Percentiles rank a stretch among this genome's conserved stretches.
Conservation (phyloP, 2,113 vertebrate genomes). For the Melanocharis versteri region DNA sequence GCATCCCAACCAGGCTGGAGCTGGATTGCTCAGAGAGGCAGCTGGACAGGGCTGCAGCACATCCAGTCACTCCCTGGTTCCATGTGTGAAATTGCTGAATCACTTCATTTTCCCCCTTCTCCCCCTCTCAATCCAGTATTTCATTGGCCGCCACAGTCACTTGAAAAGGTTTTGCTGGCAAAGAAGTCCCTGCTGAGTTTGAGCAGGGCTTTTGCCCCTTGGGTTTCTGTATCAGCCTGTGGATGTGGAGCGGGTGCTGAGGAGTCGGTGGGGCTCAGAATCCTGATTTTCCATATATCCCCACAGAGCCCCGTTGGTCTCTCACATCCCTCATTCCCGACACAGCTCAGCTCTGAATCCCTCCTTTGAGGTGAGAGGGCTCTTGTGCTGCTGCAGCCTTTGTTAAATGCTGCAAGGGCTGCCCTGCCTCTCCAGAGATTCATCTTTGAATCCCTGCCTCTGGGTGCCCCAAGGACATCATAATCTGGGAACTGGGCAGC, state of each 20-base stretch:
- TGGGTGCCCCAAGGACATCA: background rate
- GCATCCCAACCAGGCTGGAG: slow-evolving; percentile 65
- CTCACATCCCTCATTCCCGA: background rate
- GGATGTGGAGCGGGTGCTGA: background rate
- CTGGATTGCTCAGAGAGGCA: slow-evolving; percentile 49
- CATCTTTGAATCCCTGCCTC: background rate
- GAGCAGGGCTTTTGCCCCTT: background rate
- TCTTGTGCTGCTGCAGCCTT: background rate
- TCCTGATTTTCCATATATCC: background rate
- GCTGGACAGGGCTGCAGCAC: slow-evolving; percentile 34
- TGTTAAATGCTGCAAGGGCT: background rate
- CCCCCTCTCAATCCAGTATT: background rate
- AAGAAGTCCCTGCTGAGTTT: background rate
- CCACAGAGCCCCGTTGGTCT: fast-evolving
- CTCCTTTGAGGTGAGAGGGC: background rate
- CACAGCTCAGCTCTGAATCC: background rate
- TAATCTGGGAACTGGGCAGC: background rate
- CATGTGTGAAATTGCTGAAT: background rate
- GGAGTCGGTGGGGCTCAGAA: background rate
- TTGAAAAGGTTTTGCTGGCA: background rate
- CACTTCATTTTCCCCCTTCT: background rate
- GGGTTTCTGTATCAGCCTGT: slow-evolving; percentile 17
- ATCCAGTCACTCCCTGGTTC: slow-evolving; percentile 24
- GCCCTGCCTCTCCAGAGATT: background rate
- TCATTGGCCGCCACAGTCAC: background rate